These are phyloP conservation scores for Tor tambroides DNA, from an alignment of 2,113 vertebrate species.

Conservation along the genomic window DNA sequence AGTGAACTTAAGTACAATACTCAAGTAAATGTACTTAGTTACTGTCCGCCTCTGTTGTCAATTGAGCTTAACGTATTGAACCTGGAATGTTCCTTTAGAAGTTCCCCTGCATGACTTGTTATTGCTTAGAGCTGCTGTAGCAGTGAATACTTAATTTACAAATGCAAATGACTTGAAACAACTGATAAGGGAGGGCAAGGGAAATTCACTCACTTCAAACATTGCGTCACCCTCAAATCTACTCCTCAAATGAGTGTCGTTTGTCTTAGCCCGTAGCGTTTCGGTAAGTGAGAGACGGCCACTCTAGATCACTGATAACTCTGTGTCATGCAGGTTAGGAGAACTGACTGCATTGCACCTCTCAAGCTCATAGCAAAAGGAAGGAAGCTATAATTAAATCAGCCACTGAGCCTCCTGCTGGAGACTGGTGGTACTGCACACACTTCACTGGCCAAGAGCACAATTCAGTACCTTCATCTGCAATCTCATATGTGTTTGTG, in stretches of 20 bases:
- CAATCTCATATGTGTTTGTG: conserved; percentile 12
- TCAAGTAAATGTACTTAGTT: no score
- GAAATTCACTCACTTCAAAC: not conserved
- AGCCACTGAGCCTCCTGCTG: conserved; percentile 47
- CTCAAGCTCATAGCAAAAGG: conserved; percentile 14
- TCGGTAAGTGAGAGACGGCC: not conserved
- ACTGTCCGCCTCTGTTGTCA: no score
- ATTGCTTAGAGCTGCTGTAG: not conserved
- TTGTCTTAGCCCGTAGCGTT: not conserved
- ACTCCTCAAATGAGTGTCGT: not conserved
- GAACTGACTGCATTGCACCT: conserved; percentile 52
- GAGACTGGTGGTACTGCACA: conserved; percentile 30
- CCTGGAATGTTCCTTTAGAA: not conserved
- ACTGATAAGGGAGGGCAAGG: not conserved
- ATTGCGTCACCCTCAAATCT: not conserved
- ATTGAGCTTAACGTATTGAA: not conserved
- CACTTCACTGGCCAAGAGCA: not conserved
- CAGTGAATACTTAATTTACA: not conserved
- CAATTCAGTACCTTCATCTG: not conserved
- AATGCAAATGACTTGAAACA: not conserved
- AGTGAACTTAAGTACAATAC: no score
- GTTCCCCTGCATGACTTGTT: not conserved
- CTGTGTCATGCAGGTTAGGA: conserved; percentile 42
- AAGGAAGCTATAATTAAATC: conserved; percentile 16
- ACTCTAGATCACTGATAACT: conserved; percentile 10